These are phyloP conservation scores for Ridgeia piscesae DNA, from an alignment of 1,140 invertebrate genomes.

Conservation along the genomic window DNA sequence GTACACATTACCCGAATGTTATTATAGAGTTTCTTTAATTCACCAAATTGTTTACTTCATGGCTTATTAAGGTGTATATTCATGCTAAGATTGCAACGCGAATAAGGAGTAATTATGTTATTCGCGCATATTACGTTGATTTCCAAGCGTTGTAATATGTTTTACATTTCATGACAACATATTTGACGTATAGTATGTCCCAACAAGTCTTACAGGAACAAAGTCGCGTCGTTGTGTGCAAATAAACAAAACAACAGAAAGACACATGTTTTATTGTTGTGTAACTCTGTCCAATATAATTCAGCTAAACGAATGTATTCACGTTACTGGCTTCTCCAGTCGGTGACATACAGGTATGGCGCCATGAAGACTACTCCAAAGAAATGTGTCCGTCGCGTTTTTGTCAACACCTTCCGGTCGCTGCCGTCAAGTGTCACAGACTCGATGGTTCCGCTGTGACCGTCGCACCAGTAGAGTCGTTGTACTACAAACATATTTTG, in stretches of 20 bases:
- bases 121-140: no score
- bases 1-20: no score
- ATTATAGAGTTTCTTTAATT: no score
- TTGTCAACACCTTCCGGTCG: conserved; percentile 64
- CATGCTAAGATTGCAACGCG: no score
- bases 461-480: conserved; percentile 92
- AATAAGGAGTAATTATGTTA: no score
- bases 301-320: neutral
- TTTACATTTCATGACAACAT: no score
- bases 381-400: neutral
- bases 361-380: neutral
- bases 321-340: neutral
- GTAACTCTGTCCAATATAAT: neutral
- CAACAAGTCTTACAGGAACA: no score
- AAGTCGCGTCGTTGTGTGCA: no score
- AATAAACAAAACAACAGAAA: neutral
- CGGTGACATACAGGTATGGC: neutral
- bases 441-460: conserved; percentile 57
- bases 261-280: neutral
- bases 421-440: conserved; percentile 74
- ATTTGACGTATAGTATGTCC: no score
- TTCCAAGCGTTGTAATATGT: no score
- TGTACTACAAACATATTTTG: conserved; percentile 76
- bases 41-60: no score
- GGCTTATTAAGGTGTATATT: no score